Base-by-base conservation (phyloP, 2,113 vertebrate genomes). In the Rhegmatorhina hoffmannsi region DNA sequence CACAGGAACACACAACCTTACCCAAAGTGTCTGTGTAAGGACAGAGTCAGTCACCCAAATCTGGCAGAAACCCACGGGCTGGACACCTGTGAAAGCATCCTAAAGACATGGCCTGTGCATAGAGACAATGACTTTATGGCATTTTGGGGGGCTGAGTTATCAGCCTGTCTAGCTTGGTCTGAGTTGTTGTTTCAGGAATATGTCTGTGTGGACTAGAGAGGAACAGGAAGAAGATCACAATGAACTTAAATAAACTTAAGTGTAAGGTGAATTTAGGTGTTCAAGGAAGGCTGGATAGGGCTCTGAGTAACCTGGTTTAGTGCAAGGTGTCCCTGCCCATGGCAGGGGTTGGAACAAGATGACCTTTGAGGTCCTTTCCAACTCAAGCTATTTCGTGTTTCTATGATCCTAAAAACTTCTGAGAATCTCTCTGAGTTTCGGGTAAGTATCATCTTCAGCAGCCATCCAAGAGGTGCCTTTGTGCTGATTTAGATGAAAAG, bases 1-100 rank as follows among this genome's bases (percentile, higher is more conserved):
- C 38, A 19, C 19, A 46, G 66, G 62, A 59, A 43, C 7, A 17
- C 7, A 1, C 2, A 1, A 13, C 5, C 24, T 52, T 28, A 52
- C 21, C 25, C 49, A 16, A 28, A 52, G 14, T 20, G 18, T 9
- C 47, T 3, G 1, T 7, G 52, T 6, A 13, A 80, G 52, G 79
- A n/a, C 55, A 18, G 34, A 16, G 1, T 3, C 36, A 28, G 12
- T 13, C 33, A 2, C 63, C 67, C 6, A 4, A n/a, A 23, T 16
- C 34, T 0, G 0, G 6, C 33, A 52, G 26, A 34, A 64, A 17
- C 4, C 19, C 31, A 8, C 3, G 5, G 40, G 4, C 29, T 25
- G 76, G 36, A 28, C 47, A 23, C 8, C 40, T 70, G 25, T 1
- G 1, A 33, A 23, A 52, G 20, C n/a, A 11, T 4, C 43, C 43